phyloP scores from a whole-genome alignment of 2,113 vertebrate species.

The Bagarius yarrelli region DNA sequence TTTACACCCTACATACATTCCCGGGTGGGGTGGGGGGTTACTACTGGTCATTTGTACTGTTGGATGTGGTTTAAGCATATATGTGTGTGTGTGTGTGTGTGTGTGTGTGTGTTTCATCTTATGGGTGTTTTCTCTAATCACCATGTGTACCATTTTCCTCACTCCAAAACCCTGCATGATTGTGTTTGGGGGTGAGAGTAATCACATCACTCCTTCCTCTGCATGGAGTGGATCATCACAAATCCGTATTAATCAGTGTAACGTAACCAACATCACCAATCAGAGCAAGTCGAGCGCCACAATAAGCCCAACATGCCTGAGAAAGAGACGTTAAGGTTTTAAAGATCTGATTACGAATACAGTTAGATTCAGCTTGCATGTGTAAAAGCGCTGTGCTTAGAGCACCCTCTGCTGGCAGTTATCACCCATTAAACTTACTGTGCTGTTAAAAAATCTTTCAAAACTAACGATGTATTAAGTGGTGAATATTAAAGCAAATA shows the following conservation, averaged over 20 bases:
- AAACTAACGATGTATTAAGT: background rate
- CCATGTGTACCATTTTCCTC: background rate
- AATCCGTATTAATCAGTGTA: slow-evolving; percentile 47
- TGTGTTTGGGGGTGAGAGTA: background rate
- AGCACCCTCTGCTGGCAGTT: slow-evolving; percentile 65
- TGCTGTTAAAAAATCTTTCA: background rate
- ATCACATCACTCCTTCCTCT: slow-evolving; percentile 41
- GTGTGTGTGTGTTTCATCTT: slow-evolving; percentile 30
- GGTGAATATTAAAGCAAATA: background rate
- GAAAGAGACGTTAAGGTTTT: background rate
- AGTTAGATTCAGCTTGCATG: background rate
- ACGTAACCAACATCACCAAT: slow-evolving; percentile 41
- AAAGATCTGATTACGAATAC: background rate
- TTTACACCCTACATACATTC: slow-evolving; percentile 23
- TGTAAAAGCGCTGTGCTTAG: background rate
- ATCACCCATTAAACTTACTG: background rate
- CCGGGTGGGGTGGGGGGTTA: slow-evolving; percentile 8
- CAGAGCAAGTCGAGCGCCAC: slow-evolving; percentile 69
- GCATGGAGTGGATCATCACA: slow-evolving; percentile 62
- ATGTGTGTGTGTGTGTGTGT: slow-evolving; percentile 30
- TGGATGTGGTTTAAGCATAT: slow-evolving; percentile 27
- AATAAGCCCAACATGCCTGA: slow-evolving; percentile 48
- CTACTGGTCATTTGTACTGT: slow-evolving; percentile 3
- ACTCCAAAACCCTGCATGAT: slow-evolving; percentile 57
- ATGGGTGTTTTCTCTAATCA: slow-evolving; percentile 13